These are phyloP conservation scores for Anguilla anguilla DNA, from an alignment of 2,797 vertebrate genomes.

Conservation along the genomic window DNA sequence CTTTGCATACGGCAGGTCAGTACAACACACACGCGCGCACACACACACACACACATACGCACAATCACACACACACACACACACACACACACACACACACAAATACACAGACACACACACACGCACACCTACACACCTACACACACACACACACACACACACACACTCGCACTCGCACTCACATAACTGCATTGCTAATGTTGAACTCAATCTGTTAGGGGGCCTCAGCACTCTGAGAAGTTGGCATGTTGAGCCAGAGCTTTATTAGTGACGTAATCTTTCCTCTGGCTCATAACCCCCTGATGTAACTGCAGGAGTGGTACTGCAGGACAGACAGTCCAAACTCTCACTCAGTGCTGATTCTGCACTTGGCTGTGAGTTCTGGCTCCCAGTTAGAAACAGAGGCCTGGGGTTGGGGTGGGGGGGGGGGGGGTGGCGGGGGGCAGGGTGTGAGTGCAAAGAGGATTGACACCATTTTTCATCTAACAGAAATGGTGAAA, in stretches of 20 bases:
- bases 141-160: not conserved
- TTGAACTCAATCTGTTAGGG: not conserved
- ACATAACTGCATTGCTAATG: not conserved
- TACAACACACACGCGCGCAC: not conserved
- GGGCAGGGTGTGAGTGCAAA: not conserved
- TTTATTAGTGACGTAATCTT: constrained; percentile 18
- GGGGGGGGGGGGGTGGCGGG: not conserved
- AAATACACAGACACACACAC: not conserved
- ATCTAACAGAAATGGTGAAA: not conserved
- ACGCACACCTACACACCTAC: not conserved
- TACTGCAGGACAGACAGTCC: not conserved
- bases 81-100: not conserved
- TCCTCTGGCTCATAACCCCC: not conserved
- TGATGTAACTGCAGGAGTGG: constrained; percentile 12
- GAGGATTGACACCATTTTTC: not conserved
- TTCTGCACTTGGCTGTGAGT: not conserved
- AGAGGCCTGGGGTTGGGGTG: not conserved
- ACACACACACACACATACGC: not conserved
- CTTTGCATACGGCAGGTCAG: constrained; percentile 81
- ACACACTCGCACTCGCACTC: not conserved
- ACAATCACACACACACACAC: not conserved
- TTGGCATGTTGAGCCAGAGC: not conserved
- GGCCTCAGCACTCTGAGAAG: not conserved
- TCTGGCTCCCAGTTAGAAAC: not conserved
- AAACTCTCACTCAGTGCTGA: constrained; percentile 1